Evolutionary conservation across 35 echinoderm and acorn worm genomes (phyloP), one percentile per base, ranked within the genome.

Genomic region (Apostichopus californicus): DNA sequence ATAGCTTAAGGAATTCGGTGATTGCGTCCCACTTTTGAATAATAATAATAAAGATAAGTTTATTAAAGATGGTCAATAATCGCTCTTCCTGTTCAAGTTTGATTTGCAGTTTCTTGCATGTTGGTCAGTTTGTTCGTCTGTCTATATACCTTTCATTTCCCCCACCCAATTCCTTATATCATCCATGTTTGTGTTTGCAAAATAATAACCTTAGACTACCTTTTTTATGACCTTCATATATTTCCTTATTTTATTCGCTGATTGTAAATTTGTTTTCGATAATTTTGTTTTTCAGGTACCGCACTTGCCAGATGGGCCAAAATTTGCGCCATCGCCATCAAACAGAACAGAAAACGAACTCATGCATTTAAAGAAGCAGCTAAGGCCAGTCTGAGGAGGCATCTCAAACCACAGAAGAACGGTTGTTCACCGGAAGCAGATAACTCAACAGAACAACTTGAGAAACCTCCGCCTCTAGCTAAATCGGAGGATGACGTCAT

Each of bases 241-340:
- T 61, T 61, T 61, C 12, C 58, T 75, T 20, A 75, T 46, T 81
- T 26, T 87, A 61, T 60, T 66, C 72, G 34, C 23, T 75, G 21
- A 61, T 12, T 8, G 34, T 46, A 61, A 61, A 61, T 0, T 8
- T 54, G 7, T 22, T 91, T 21, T 91, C 15, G 3, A 46, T 46
- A 46, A 46, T 46, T 79, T 79, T 59, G 23, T 56, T 17, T 77
- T 54, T 54, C 25, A 91, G 89, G 89, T 91, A 91, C 77, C 55
- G 89, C 89, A 78, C 89, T 91, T 60, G 89, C 89, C 52, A 78
- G 89, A n/a, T 91, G 89, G 89, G 89, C 89, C 24, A 91, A 91
- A 79, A 91, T 91, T 78, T 91, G 89, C 52, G 89, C 89, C 71
- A 91, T 91, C 24, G 89, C 89, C 22, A 78, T 91, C 89, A 91